A percentile compares a stretch with the other conserved stretches of the same genome.
Evolutionary conservation across 2,888 invertebrate species (phyloP).

Genomic region (Watsonalla binaria): DNA sequence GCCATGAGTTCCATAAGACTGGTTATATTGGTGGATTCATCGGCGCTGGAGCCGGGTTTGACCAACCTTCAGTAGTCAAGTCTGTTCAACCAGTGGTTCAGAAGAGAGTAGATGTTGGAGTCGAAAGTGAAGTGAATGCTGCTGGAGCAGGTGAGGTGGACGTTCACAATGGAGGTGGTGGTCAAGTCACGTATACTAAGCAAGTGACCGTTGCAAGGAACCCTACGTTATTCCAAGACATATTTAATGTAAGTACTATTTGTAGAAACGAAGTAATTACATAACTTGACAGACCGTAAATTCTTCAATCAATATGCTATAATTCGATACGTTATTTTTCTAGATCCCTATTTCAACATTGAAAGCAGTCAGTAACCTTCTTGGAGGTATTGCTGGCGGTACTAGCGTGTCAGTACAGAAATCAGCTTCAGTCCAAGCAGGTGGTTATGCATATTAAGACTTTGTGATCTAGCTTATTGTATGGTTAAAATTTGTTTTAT

Average conservation of each 20-base stretch:
- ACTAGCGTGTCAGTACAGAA: slow-evolving; percentile 66
- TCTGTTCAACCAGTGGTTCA: slow-evolving; percentile 37
- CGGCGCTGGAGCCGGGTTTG: slow-evolving; percentile 33
- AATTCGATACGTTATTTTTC: slow-evolving; percentile 17
- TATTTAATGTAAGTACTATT: slow-evolving; percentile 79
- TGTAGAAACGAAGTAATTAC: not conserved
- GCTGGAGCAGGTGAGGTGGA: slow-evolving; percentile 21
- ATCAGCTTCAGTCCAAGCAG: slow-evolving; percentile 57
- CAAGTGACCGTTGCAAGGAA: slow-evolving; percentile 47
- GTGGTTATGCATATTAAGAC: slow-evolving; percentile 33
- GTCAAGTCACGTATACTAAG: slow-evolving; percentile 42
- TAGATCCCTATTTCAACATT: slow-evolving; percentile 83
- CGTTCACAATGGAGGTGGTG: slow-evolving; percentile 26
- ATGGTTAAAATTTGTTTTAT: not conserved
- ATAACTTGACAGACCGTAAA: no score
- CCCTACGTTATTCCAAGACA: slow-evolving; percentile 78
- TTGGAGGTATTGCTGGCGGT: slow-evolving; percentile 71
- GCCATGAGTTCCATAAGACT: slow-evolving; percentile 49
- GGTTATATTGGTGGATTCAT: slow-evolving; percentile 54
- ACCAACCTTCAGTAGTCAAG: slow-evolving; percentile 23
- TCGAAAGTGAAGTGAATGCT: slow-evolving; percentile 32
- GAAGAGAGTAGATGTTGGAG: slow-evolving; percentile 53
- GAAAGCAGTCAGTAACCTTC: slow-evolving; percentile 79
- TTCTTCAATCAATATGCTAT: no score
- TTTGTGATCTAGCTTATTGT: not conserved